phyloP scores from a whole-genome alignment of 2,888 invertebrate genomes.

The Actias luna region DNA sequence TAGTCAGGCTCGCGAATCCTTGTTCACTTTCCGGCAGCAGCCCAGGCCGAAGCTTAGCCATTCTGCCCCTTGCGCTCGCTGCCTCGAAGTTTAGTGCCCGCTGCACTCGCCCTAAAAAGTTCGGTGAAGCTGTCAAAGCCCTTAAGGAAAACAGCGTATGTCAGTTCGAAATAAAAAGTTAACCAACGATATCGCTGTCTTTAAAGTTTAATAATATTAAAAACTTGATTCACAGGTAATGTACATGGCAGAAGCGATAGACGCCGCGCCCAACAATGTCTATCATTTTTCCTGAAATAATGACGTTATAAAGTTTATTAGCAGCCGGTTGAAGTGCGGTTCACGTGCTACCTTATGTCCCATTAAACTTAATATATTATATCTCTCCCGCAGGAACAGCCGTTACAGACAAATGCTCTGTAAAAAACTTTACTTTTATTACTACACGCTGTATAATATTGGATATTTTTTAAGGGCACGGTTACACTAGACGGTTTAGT shows the following conservation, averaged over 20 bases:
- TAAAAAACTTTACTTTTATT: not conserved
- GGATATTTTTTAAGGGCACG: not conserved
- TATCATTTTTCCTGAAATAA: not conserved
- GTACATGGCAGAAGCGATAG: not conserved
- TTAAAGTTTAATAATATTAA: not conserved
- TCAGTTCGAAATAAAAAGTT: too few species aligned
- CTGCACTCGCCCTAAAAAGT: too few species aligned
- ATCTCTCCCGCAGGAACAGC: not conserved
- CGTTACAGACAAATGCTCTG: not conserved
- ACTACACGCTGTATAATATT: not conserved
- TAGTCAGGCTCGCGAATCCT: too few species aligned
- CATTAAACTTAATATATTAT: not conserved
- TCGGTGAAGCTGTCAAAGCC: too few species aligned
- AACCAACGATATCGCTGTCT: too few species aligned
- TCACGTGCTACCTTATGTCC: conserved; percentile 4
- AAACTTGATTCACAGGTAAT: not conserved
- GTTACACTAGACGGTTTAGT: not conserved
- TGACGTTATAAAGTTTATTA: conserved; percentile 4
- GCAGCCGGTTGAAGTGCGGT: not conserved
- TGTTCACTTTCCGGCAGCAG: too few species aligned
- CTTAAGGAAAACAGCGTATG: too few species aligned
- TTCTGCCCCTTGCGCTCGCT: too few species aligned
- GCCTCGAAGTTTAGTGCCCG: too few species aligned
- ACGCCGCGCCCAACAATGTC: not conserved
- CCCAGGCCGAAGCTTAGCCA: too few species aligned